A percentile compares a stretch with the other conserved stretches of the same genome.
Evolutionary conservation across 2,797 vertebrate genomes (phyloP).

Genomic region (Gambusia yucatana): DNA sequence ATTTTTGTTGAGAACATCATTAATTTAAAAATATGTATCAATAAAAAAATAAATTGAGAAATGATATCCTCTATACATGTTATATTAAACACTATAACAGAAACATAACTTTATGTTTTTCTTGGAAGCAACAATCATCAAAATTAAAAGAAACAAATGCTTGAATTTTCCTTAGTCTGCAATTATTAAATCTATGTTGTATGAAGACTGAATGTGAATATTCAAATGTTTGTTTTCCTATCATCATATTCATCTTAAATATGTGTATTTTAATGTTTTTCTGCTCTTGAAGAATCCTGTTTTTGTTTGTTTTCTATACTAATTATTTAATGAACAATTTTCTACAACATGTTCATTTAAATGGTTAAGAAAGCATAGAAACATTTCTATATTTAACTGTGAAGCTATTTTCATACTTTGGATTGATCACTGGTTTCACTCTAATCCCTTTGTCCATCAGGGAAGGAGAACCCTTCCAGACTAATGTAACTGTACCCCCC

Average conservation of each 20-base stretch:
- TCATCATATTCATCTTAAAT: neutral
- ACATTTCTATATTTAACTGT: slow-evolving; percentile 45
- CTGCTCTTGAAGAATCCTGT: neutral
- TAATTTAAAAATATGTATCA: neutral
- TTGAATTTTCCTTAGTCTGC: neutral
- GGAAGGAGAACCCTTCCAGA: slow-evolving; percentile 70
- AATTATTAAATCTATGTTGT: neutral
- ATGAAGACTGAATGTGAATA: neutral
- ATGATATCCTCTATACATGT: neutral
- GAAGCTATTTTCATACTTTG: slow-evolving; percentile 67
- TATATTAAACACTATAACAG: neutral
- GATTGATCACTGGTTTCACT: slow-evolving; percentile 53
- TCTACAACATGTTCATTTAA: neutral
- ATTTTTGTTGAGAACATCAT: neutral
- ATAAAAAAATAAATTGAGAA: neutral
- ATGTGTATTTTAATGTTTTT: neutral
- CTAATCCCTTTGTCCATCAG: slow-evolving; percentile 78
- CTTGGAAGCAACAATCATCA: neutral
- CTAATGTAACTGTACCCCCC: slow-evolving; percentile 76
- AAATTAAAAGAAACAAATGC: neutral
- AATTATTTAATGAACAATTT: neutral
- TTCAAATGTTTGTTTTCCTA: neutral
- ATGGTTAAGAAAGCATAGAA: neutral
- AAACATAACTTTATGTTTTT: neutral
- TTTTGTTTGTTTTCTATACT: neutral